Evolutionary conservation across 2,797 vertebrate genomes (phyloP).

Genomic region (Poeciliopsis turneri): DNA sequence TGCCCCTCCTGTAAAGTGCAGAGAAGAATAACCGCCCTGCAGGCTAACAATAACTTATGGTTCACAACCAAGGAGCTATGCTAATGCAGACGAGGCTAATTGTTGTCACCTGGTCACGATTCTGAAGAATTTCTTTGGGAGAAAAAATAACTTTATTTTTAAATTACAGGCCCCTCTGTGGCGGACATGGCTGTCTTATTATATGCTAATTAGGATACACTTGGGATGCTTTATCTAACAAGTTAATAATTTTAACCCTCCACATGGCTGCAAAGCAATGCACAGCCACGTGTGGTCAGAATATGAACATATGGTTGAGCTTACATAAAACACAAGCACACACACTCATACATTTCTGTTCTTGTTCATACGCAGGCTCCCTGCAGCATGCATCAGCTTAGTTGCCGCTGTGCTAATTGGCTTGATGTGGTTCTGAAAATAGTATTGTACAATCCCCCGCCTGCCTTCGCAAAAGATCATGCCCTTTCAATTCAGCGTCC

Average conservation of each 20-base stretch:
- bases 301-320: slow-evolving; percentile 62
- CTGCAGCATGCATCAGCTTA: slow-evolving; percentile 68
- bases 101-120: slow-evolving; percentile 60
- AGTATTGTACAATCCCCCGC: slow-evolving; percentile 61
- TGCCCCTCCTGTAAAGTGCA: slow-evolving; percentile 5
- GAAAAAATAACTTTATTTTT: slow-evolving; percentile 76
- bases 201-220: slow-evolving; percentile 80
- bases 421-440: slow-evolving; percentile 77
- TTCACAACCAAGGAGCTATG: slow-evolving; percentile 67
- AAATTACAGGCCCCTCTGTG: slow-evolving; percentile 73
- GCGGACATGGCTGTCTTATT: slow-evolving; percentile 72
- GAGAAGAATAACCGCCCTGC: slow-evolving; percentile 31
- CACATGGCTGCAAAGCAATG: slow-evolving; percentile 43
- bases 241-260: slow-evolving; percentile 78
- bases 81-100: slow-evolving; percentile 73
- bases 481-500: slow-evolving; percentile 69
- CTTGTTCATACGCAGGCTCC: slow-evolving; percentile 36
- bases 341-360: slow-evolving; percentile 18
- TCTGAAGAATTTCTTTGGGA: slow-evolving; percentile 66
- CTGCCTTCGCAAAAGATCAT: slow-evolving; percentile 70
- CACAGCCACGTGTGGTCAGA: slow-evolving; percentile 37
- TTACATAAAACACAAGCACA: slow-evolving; percentile 45
- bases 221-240: slow-evolving; percentile 77
- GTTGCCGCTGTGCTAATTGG: slow-evolving; percentile 76
- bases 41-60: slow-evolving; percentile 67